phyloP scores from a whole-genome alignment of 2,113 vertebrate genomes.

The Syngnathus floridae region DNA sequence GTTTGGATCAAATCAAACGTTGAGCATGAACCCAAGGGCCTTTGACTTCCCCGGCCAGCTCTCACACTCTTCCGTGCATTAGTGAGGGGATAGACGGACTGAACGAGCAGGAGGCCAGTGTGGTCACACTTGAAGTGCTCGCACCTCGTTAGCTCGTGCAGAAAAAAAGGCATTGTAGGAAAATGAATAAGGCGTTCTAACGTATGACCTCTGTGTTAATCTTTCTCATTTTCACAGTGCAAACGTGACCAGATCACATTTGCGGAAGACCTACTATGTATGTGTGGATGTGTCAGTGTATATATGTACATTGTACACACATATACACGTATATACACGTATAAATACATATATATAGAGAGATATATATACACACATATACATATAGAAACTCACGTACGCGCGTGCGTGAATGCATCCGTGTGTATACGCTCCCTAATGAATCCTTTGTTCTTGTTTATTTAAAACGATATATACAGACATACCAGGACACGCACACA shows the following conservation, averaged over 20 bases:
- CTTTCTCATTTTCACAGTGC: not conserved
- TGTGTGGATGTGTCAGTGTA: too few relatives aligned
- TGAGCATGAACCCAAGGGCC: not conserved
- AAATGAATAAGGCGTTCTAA: not conserved
- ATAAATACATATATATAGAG: too few relatives aligned
- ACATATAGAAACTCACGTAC: too few relatives aligned
- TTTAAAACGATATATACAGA: too few relatives aligned
- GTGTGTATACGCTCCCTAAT: not conserved
- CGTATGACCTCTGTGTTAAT: not conserved
- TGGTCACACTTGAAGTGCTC: not conserved
- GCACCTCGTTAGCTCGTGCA: not conserved
- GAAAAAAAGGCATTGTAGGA: not conserved
- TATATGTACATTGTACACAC: too few relatives aligned
- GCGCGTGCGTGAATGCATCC: too few relatives aligned
- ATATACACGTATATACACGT: too few relatives aligned
- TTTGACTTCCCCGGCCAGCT: not conserved
- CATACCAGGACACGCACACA: too few relatives aligned
- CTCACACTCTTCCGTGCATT: not conserved
- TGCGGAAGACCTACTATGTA: slow-evolving; percentile 7
- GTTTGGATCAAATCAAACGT: not conserved
- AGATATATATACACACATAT: too few relatives aligned
- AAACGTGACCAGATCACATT: not conserved
- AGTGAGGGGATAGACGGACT: too few relatives aligned
- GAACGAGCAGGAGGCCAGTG: too few relatives aligned
- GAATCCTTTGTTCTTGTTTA: too few relatives aligned